Conservation (phyloP, 1,140 invertebrate genomes). For the Drosophila bifasciata region DNA sequence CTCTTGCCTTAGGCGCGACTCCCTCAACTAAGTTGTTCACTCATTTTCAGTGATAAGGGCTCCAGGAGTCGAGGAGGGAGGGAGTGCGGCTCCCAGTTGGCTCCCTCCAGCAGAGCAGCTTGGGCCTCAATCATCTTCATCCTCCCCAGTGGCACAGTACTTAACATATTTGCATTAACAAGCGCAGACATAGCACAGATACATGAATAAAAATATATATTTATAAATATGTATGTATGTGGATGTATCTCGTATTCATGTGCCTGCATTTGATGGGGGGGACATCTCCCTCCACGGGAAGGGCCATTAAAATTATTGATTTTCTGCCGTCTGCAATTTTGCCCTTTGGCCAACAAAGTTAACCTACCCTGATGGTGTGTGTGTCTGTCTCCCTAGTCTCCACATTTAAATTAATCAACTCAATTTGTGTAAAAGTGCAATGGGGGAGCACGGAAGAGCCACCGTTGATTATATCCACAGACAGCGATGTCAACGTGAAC, state of each 20-base stretch:
- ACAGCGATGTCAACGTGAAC: constrained; percentile 34
- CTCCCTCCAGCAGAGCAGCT: constrained; percentile 18
- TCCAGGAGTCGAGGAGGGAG: constrained; percentile 33
- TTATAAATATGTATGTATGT: constrained; percentile 34
- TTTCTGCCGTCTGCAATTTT: constrained; percentile 77
- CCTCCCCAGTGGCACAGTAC: constrained; percentile 31
- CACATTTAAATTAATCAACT: constrained; percentile 77
- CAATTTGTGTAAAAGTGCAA: constrained; percentile 73
- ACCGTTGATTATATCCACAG: constrained; percentile 26
- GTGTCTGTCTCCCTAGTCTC: background rate
- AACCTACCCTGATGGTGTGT: constrained; percentile 7
- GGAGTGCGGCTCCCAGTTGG: constrained; percentile 21
- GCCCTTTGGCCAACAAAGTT: constrained; percentile 70
- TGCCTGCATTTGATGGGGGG: constrained; percentile 27
- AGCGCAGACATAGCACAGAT: constrained; percentile 42
- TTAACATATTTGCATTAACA: constrained; percentile 76
- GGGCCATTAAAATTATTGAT: constrained; percentile 75
- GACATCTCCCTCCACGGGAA: constrained; percentile 5
- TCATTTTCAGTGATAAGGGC: constrained; percentile 2
- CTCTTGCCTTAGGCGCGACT: constrained; percentile 43
- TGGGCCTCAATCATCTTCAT: constrained; percentile 3
- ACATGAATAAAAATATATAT: constrained; percentile 25
- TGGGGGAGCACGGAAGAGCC: constrained; percentile 15
- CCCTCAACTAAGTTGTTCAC: constrained; percentile 18
- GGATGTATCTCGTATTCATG: constrained; percentile 23